Conservation (phyloP, 2,888 invertebrate genomes). For the Lepidochitona cinerea region DNA sequence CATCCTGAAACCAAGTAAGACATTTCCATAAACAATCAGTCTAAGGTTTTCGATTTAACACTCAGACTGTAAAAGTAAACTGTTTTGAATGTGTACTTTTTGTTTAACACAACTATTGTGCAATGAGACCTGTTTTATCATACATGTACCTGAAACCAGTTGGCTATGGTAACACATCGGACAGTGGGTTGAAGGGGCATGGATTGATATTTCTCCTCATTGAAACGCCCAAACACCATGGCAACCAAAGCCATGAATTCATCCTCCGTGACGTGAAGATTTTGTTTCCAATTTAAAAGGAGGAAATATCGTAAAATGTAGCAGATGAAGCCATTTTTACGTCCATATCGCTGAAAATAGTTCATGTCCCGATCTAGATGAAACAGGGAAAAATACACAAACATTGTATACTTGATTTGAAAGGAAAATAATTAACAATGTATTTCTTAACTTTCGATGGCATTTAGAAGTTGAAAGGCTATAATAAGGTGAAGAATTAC, state of each 20-base stretch:
- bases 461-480: too few relatives aligned
- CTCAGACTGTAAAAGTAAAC: too few relatives aligned
- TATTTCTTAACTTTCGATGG: too few relatives aligned
- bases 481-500: too few relatives aligned
- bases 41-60: too few relatives aligned
- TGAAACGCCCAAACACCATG: slow-evolving; percentile 40
- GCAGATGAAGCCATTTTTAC: slow-evolving; percentile 58
- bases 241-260: slow-evolving; percentile 61
- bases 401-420: too few relatives aligned
- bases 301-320: slow-evolving; percentile 64
- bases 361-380: slow-evolving; percentile 38
- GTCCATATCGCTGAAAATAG: slow-evolving; percentile 62
- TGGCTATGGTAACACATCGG: slow-evolving; percentile 60
- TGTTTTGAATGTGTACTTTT: too few relatives aligned
- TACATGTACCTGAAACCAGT: slow-evolving; percentile 62
- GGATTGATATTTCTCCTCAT: slow-evolving; percentile 45
- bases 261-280: slow-evolving; percentile 49
- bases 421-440: too few relatives aligned
- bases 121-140: too few relatives aligned
- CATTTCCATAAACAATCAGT: too few relatives aligned
- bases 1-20: slow-evolving; percentile 46
- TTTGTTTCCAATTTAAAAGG: slow-evolving; percentile 53
- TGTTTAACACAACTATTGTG: too few relatives aligned
- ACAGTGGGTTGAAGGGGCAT: slow-evolving; percentile 50
- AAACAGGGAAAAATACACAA: too few relatives aligned